Percentiles rank a stretch among this genome's conserved stretches.
phyloP scores from a whole-genome alignment of 2,888 invertebrate genomes.

The Drosophila leonis region DNA sequence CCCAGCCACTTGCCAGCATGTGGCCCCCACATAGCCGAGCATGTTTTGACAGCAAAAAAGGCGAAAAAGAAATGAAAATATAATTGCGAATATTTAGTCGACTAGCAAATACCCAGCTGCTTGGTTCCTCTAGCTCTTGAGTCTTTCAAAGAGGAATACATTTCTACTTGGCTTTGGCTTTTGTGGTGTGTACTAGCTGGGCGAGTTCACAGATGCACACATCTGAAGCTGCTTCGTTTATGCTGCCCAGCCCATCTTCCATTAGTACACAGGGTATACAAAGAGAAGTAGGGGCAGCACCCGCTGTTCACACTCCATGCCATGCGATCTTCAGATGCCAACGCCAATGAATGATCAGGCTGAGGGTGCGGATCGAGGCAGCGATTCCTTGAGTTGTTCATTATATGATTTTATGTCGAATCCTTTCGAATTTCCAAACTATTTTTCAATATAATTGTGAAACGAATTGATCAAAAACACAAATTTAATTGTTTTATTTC shows the following conservation, averaged over 20 bases:
- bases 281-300: constrained; percentile 28
- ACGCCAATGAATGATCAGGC: constrained; percentile 31
- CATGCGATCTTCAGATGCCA: constrained; percentile 67
- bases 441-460: too few species aligned
- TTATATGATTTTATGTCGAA: background rate
- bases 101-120: constrained; percentile 1
- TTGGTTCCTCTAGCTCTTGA: background rate
- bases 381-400: background rate
- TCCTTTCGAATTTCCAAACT: too few species aligned
- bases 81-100: background rate
- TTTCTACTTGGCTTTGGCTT: too few species aligned
- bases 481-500: background rate
- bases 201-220: too few species aligned
- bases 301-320: constrained; percentile 71
- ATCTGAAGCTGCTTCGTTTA: background rate
- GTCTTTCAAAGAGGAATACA: background rate
- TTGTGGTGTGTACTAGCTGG: too few species aligned
- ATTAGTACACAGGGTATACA: background rate
- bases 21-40: constrained; percentile 36
- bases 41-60: constrained; percentile 52
- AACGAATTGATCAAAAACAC: background rate
- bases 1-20: constrained; percentile 65
- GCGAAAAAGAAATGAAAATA: background rate
- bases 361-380: background rate
- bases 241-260: background rate